Evolutionary conservation across 2,797 vertebrate species (phyloP), one percentile per base, ranked within the genome.

Genomic region (Tarsius wallacei): DNA sequence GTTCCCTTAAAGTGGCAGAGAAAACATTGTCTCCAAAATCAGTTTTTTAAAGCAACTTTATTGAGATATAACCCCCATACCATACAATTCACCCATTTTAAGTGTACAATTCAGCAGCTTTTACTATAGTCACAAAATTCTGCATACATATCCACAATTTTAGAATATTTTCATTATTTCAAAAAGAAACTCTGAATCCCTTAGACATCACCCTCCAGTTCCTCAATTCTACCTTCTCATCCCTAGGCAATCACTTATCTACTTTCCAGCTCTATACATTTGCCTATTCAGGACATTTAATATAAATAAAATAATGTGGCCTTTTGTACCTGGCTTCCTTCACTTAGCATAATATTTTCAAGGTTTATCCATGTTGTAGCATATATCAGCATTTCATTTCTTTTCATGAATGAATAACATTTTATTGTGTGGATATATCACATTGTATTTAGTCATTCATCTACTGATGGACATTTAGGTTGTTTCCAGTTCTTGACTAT

Each of bases 261-360:
- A 76, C 36, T 85, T 94, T 94, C 31, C 73, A 14, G 68, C 7
- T 61, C 11, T 77, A 55, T 11, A 53, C 12, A 91, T 73, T 93
- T 94, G 13, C 28, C 61, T 61, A 89, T 77, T 93, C 21, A 49
- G 21, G 57, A 76, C 31, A 94, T 84, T 68, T 70, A 84, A 28
- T 78, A 68, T 74, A 64, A 96, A 93, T 73, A 55, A 28, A 88
- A 93, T 81, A 84, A 42, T 74, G 36, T 91, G 68, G 17, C 42
- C 33, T 47, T 33, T 91, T 63, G n/a, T 76, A 13, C 19, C 28
- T 90, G 57, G 14, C 21, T 80, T 87, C 76, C 71, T 91, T 91
- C 49, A 81, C 8, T 85, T 92, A 82, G 51, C 57, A 64, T 68
- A 53, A 61, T 97, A 15, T 47, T 94, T 95, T 87, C 33, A 93